Evolutionary conservation across 2,113 vertebrate genomes (phyloP), one percentile per base, ranked within the genome.

Genomic region (Neoarius graeffei): DNA sequence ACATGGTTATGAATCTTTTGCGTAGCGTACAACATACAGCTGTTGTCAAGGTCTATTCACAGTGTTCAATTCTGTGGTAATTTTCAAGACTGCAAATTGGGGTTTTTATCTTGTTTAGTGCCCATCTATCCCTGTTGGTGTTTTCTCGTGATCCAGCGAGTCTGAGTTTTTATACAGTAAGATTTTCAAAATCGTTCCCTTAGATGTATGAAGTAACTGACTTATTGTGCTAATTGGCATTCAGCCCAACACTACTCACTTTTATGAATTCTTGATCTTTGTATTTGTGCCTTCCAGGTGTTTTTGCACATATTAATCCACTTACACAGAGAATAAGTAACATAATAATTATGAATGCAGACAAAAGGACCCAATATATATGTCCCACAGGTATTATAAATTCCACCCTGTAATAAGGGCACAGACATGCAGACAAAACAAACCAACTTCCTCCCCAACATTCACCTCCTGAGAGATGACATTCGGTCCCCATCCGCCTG

Each of bases 321-420:
- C 7, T 81, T 60, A 23, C 30, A 23, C 27, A 35, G 57, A 60
- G 57, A 3, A 60, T 1, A 81, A 42, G 15, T 7, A 57, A 71
- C 17, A 69, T 69, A 71, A 35, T 13, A 57, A 64, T 64, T 48
- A 52, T 30, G 25, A 52, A 79, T 64, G 73, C 14, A 81, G 60
- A 85, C 76, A 87, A 82, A 87, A 91, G 73, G 83, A 57, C 89
- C 82, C 23, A n/a, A 76, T 62, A 48, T 83, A n/a, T 56, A 90
- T 62, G 88, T 11, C 66, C 9, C 76, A 69, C 14, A 42, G 35
- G 15, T 1, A 85, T 85, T 60, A 50, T n/a, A 85, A 85, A 64
- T 42, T 85, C 73, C 23, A 27, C 30, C 52, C 30, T 71, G 30
- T 25, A 19, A 35, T 30, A 30, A 66, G n/a, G 73, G 85, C 74